Evolutionary conservation across 2,113 vertebrate species (phyloP).

Genomic region (Elephantulus edwardii): DNA sequence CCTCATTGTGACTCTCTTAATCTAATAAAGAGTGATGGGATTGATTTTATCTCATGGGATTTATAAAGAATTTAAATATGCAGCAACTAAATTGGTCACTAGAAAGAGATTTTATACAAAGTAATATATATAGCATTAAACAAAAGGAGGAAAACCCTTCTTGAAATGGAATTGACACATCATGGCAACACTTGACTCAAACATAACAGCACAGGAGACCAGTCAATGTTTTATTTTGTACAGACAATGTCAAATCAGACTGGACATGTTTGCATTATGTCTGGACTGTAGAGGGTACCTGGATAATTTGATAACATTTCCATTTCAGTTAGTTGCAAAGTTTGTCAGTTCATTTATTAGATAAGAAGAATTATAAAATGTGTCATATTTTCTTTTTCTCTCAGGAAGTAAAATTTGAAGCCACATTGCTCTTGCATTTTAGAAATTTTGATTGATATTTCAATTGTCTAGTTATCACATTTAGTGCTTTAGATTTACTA

Average conservation of each 20-base stretch:
- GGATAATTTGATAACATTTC: neutral
- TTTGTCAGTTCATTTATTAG: neutral
- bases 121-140: neutral
- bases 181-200: neutral
- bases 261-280: neutral
- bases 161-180: neutral
- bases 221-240: neutral
- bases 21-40: neutral
- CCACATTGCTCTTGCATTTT: neutral
- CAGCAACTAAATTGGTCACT: neutral
- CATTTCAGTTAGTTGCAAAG: neutral
- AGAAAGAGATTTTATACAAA: accelerated
- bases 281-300: neutral
- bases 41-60: neutral
- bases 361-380: neutral
- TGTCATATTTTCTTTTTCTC: neutral
- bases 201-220: neutral
- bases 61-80: neutral
- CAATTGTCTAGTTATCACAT: neutral
- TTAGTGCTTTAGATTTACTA: neutral
- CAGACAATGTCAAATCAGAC: neutral
- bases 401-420: neutral
- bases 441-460: neutral
- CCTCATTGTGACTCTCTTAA: neutral
- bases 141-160: neutral